phyloP scores from a whole-genome alignment of 1,140 invertebrate genomes.

The Halictus rubicundus region DNA sequence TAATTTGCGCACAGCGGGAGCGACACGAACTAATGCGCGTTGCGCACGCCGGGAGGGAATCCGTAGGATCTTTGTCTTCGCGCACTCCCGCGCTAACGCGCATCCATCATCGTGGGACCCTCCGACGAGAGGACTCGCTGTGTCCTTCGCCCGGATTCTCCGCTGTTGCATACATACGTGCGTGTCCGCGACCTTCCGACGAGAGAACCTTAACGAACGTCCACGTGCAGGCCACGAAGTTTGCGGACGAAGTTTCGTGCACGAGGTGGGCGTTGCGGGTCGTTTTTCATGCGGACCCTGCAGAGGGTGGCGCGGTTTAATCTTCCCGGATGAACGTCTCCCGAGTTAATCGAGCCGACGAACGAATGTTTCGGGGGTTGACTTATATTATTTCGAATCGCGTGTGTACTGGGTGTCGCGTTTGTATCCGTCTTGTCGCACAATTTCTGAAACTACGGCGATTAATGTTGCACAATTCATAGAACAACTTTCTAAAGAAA shows the following conservation, averaged over 20 bases:
- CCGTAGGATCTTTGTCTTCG: slow-evolving; percentile 73
- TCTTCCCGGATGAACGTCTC: not conserved
- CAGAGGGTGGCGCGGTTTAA: not conserved
- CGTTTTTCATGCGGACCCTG: not conserved
- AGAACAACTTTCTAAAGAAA: no score
- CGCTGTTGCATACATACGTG: not conserved
- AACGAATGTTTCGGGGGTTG: not conserved
- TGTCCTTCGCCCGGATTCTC: slow-evolving; percentile 17
- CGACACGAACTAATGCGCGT: slow-evolving; percentile 77
- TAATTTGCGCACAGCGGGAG: slow-evolving; percentile 79
- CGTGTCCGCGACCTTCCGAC: not conserved
- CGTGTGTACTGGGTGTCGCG: not conserved
- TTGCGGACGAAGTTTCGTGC: not conserved
- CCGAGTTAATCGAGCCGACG: not conserved
- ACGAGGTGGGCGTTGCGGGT: not conserved
- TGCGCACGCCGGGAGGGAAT: slow-evolving; percentile 72
- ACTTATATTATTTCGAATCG: not conserved
- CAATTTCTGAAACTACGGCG: no score
- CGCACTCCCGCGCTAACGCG: slow-evolving; percentile 76
- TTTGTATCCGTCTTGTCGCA: not conserved
- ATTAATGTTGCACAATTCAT: no score
- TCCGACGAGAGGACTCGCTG: slow-evolving; percentile 31
- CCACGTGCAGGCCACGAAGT: not conserved
- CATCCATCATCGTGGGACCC: slow-evolving; percentile 73
- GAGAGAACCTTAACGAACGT: not conserved